Conservation (phyloP, 2,113 vertebrate genomes). For the Carassius carassius region DNA sequence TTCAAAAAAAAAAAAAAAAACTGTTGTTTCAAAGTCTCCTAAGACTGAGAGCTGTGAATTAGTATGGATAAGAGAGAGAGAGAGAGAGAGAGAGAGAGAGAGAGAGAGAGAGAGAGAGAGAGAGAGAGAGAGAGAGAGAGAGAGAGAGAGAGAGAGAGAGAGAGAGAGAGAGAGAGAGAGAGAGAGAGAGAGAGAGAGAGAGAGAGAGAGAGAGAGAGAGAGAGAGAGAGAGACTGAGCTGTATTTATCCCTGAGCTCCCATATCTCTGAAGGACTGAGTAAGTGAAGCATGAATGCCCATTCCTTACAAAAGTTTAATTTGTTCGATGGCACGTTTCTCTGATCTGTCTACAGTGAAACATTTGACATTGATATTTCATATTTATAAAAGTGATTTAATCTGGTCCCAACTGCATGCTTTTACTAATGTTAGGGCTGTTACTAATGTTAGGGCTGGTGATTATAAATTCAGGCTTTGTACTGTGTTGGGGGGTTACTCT, state of each 20-base stretch:
- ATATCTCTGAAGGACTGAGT: neutral
- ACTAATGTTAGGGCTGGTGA: no score
- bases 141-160: neutral
- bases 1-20: neutral
- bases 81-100: neutral
- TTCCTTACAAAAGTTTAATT: neutral
- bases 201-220: neutral
- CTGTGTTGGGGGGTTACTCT: no score
- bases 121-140: neutral
- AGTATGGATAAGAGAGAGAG: neutral
- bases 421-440: no score
- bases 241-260: constrained; percentile 5
- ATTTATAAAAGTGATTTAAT: no score
- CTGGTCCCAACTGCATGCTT: no score
- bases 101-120: neutral
- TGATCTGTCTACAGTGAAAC: no score
- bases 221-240: neutral
- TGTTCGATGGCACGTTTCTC: neutral
- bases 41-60: constrained; percentile 17
- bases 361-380: no score
- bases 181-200: neutral
- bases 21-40: neutral
- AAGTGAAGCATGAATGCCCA: constrained; percentile 22
- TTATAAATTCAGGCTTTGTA: no score
- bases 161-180: neutral